These are phyloP conservation scores for Lithobates sylvaticus DNA, from an alignment of 2,797 vertebrate genomes.

Conservation along the genomic window DNA sequence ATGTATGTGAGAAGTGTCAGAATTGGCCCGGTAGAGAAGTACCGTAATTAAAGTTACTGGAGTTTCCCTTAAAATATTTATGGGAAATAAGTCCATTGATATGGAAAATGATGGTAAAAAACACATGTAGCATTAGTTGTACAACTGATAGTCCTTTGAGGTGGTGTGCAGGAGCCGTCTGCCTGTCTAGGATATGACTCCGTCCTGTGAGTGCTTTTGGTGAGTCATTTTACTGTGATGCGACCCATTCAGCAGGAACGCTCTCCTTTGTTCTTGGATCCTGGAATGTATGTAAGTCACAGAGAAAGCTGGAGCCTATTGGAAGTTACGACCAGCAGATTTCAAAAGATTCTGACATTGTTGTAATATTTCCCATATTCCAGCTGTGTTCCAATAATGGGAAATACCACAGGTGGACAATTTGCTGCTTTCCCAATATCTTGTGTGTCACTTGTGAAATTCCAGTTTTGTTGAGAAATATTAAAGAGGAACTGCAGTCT, in stretches of 20 bases:
- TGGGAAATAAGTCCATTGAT: too few species aligned
- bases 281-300: conserved; percentile 36
- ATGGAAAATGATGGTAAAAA: too few species aligned
- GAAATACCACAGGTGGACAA: conserved; percentile 16
- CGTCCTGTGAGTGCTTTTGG: not conserved
- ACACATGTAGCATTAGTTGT: too few species aligned
- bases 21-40: too few species aligned
- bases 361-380: conserved; percentile 30
- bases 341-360: conserved; percentile 19
- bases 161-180: too few species aligned
- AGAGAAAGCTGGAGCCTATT: conserved; percentile 7
- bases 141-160: too few species aligned
- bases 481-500: too few species aligned
- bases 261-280: conserved; percentile 12
- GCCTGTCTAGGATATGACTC: too few species aligned
- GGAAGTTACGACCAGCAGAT: not conserved
- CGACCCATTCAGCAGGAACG: conserved; percentile 1
- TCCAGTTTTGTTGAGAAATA: too few species aligned
- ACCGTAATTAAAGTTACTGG: too few species aligned
- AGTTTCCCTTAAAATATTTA: too few species aligned
- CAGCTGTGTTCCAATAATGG: conserved; percentile 24
- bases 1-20: too few species aligned
- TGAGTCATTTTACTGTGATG: conserved; percentile 42
- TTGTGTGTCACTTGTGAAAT: not conserved
- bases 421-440: conserved; percentile 8